Percentiles rank a stretch among this genome's conserved stretches.
Conservation (phyloP, 2,113 vertebrate species). For the Alectura lathami region DNA sequence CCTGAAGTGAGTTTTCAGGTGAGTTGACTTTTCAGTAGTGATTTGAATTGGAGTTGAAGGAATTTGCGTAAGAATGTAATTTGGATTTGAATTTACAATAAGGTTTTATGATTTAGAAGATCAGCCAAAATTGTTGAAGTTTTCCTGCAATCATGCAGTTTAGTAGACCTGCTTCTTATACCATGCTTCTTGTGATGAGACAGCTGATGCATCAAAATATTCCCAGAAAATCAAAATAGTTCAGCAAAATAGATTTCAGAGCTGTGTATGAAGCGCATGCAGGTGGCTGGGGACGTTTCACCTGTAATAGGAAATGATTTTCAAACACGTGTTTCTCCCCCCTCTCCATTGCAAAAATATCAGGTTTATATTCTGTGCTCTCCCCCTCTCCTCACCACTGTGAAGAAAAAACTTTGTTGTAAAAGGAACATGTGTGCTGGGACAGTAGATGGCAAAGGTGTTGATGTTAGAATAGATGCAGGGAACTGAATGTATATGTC, state of each 20-base stretch:
- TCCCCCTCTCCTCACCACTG: no score
- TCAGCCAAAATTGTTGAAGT: neutral
- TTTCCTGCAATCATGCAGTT: neutral
- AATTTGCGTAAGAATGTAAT: neutral
- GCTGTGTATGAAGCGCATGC: neutral
- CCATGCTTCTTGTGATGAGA: no score
- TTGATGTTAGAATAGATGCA: neutral
- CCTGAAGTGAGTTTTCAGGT: neutral
- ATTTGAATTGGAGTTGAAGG: neutral
- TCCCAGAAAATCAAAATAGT: neutral
- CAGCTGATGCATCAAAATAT: neutral
- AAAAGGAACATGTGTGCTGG: neutral
- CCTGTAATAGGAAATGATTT: neutral
- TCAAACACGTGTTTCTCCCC: neutral
- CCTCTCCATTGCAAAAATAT: neutral
- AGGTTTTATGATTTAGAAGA: neutral
- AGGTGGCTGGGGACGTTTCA: neutral
- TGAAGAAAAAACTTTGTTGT: neutral
- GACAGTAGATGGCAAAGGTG: neutral
- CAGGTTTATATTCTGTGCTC: neutral
- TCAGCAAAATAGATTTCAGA: neutral
- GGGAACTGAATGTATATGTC: fast-evolving
- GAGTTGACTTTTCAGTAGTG: neutral
- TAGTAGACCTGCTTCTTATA: constrained; percentile 4
- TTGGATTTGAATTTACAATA: neutral